These are phyloP conservation scores for Rhabdomys dilectus DNA, from an alignment of 2,113 vertebrate species.

Conservation along the genomic window DNA sequence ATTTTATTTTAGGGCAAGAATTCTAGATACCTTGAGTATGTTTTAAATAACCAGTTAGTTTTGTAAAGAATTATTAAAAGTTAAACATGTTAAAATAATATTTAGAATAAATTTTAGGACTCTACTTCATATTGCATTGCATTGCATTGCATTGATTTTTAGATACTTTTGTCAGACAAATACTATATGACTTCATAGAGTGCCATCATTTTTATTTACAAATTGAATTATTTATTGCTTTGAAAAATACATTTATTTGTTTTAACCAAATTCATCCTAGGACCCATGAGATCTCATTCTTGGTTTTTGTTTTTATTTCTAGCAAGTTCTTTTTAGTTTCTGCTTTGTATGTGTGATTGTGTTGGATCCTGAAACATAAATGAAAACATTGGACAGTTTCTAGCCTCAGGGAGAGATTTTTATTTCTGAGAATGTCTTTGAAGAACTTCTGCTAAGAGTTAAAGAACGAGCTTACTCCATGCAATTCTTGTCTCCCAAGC, in stretches of 20 bases:
- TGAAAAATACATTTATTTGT: background rate
- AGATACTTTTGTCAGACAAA: constrained; percentile 23
- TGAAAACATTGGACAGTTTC: background rate
- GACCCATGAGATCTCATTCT: background rate
- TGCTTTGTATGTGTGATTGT: background rate
- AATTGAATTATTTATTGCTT: constrained; percentile 26
- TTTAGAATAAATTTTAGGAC: background rate
- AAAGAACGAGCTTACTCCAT: background rate
- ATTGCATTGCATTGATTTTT: background rate
- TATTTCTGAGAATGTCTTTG: background rate
- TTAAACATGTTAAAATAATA: background rate
- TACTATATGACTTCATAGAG: background rate
- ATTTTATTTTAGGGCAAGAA: background rate
- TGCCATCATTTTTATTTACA: constrained; percentile 29
- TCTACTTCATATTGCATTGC: background rate
- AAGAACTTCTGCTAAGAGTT: background rate
- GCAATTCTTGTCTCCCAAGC: background rate
- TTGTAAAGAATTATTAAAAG: background rate
- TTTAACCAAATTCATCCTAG: background rate
- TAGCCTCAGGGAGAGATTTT: constrained; percentile 21
- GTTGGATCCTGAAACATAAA: background rate
- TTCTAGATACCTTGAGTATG: background rate
- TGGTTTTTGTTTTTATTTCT: background rate
- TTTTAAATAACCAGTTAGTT: constrained; percentile 8
- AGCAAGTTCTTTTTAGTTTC: background rate